Evolutionary conservation across 2,113 vertebrate genomes (phyloP), one percentile per base, ranked within the genome.

Genomic region (Hyaena hyaena): DNA sequence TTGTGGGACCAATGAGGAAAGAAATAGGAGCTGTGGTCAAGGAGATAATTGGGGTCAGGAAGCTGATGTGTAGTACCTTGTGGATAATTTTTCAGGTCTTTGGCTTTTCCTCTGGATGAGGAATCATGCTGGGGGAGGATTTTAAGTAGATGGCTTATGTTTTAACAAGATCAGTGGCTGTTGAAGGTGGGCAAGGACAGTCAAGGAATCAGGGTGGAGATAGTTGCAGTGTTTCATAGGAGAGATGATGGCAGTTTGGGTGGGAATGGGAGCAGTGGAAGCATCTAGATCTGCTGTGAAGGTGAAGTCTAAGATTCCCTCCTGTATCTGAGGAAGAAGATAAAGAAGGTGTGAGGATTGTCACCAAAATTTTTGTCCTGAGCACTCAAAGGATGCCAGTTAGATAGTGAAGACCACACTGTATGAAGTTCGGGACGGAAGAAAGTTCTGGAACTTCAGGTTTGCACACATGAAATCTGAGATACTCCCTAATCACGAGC

Each of bases 141-240:
- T 90, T 83, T 63, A 15, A 92, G 68, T 50, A 16, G 5, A 19
- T 2, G 24, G 82, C 66, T 90, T 91, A 21, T 2, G 21, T 55
- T 90, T 88, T 65, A 94, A 31, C 23, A 73, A 33, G 45, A 66
- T 89, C 58, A 8, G 35, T 80, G 61, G 55, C 77, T 80, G 23
- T 65, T 11, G 55, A 17, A 73, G 48, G 39, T 55, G 28, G 28
- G 61, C 2, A 61, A 65, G 55, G 19, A 31, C 35, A 16, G 58
- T 33, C 61, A 48, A 7, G 1, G 16, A 63, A 26, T 43, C 28
- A 73, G 55, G 15, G 45, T 2, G 28, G 7, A 83, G 43, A 65
- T 10, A 8, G 23, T 35, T 63, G 35, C 24, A 79, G 23, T 58
- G 17, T 35, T 53, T 26, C 23, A 0, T 81, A 53, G 58, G 33